These are phyloP conservation scores for Drosophila kanapiae DNA, from an alignment of 1,140 invertebrate species.

Conservation along the genomic window DNA sequence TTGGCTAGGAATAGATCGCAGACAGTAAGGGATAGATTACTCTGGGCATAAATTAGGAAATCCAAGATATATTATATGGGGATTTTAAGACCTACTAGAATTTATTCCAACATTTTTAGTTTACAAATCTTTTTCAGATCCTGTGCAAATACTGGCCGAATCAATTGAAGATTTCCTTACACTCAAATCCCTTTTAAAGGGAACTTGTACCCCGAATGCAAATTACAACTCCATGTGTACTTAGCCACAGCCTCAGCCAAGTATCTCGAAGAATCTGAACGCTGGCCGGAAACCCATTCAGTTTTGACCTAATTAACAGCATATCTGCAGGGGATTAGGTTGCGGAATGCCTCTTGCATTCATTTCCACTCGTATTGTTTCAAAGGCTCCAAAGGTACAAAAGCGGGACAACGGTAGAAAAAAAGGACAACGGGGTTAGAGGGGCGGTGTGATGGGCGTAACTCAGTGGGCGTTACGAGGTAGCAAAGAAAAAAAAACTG, in stretches of 20 bases:
- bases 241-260: constrained; percentile 17
- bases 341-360: constrained; percentile 47
- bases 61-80: neutral
- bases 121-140: neutral
- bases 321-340: constrained; percentile 60
- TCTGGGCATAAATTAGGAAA: neutral
- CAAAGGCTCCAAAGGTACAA: constrained; percentile 59
- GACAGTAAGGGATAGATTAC: constrained; percentile 5
- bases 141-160: neutral
- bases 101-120: neutral
- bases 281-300: constrained; percentile 25
- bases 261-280: constrained; percentile 38
- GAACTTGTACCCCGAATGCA: constrained; percentile 6
- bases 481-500: constrained; percentile 10
- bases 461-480: neutral
- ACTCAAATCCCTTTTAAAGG: neutral
- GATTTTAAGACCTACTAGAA: neutral
- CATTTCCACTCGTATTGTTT: constrained; percentile 58
- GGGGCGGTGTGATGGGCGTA: neutral
- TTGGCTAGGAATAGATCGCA: neutral
- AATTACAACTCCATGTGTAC: constrained; percentile 39
- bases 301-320: constrained; percentile 57
- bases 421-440: neutral
- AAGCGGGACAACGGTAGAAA: constrained; percentile 27
- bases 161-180: neutral